phyloP scores from a whole-genome alignment of 2,113 vertebrate species.

The Lucifuga dentata region DNA sequence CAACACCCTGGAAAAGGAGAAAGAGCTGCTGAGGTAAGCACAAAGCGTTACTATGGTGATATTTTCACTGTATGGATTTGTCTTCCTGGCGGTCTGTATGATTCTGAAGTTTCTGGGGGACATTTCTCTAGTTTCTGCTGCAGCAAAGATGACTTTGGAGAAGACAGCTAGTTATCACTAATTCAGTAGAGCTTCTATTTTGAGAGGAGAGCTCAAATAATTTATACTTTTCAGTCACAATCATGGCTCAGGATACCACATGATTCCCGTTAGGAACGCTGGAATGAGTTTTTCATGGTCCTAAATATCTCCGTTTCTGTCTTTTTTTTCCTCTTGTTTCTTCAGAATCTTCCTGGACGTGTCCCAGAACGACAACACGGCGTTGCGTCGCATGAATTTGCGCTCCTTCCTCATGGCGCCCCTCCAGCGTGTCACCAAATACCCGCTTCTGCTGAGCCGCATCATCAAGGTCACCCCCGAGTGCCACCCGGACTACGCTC shows the following conservation, averaged over 20 bases:
- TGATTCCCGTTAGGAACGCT: constrained; percentile 37
- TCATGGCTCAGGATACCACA: constrained; percentile 27
- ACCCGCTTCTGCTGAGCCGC: constrained; percentile 90
- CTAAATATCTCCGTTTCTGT: not conserved
- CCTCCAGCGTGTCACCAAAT: constrained; percentile 92
- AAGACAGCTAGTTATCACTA: constrained; percentile 68
- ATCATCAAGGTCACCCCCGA: constrained; percentile 90
- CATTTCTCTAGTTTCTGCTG: constrained; percentile 47
- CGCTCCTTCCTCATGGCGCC: constrained; percentile 94
- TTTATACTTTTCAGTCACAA: constrained; percentile 65
- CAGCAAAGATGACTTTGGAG: constrained; percentile 53
- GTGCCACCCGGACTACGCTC: constrained; percentile 87
- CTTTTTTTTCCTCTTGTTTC: constrained; percentile 16
- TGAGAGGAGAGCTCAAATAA: constrained; percentile 49
- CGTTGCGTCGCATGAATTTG: constrained; percentile 91
- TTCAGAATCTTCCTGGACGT: constrained; percentile 92
- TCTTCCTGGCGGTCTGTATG: constrained; percentile 16
- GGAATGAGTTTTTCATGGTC: too few species aligned
- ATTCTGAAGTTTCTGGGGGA: constrained; percentile 32
- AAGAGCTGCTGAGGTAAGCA: constrained; percentile 90
- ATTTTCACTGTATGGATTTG: not conserved
- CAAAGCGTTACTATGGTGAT: too few species aligned
- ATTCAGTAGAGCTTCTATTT: constrained; percentile 75
- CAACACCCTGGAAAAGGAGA: constrained; percentile 93
- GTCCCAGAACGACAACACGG: constrained; percentile 94